Evolutionary conservation across 2,113 vertebrate species (phyloP), one percentile per base, ranked within the genome.

Genomic region (Sphaerodactylus townsendi): DNA sequence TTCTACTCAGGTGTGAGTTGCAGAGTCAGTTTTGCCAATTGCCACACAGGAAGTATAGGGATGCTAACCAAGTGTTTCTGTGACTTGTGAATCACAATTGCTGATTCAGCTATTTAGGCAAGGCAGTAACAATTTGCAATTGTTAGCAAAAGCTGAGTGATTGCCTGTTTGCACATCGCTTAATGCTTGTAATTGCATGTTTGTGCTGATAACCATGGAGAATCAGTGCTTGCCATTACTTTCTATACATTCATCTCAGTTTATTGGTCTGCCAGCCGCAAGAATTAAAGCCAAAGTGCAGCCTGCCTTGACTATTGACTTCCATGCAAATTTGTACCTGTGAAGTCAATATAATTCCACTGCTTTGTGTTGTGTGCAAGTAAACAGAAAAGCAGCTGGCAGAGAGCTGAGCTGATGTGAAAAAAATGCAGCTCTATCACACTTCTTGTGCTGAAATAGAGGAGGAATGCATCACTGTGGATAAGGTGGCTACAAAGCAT

Each of bases 101-200:
- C 13, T 84, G 48, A 11, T 50, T 39, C 35, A 33, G 8, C 19
- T 59, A 14, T 23, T 59, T 53, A 56, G 44, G 73, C 10, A 69
- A 77, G 5, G 10, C 25, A 70, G 35, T 25, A 70, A 28, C 30
- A 69, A 44, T 46, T 21, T 35, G 35, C n/a, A 33, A 44, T 70
- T 59, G 30, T 70, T 77, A 70, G 65, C 50, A 84, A 77, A 59
- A 56, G 21, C 37, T 8, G 23, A 53, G 70, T 53, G 65, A 77
- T 84, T 84, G 73, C 82, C 74, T 77, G 82, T 84, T 77, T 77
- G 74, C 35, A 30, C 48, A 84, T 84, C 74, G 70, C 37, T 77
- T 77, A 84, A 77, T 84, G 65, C 82, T 84, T 84, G 65, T 77
- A 84, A 84, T 77, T 84, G 65, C 74, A 84, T 59, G 65, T 46